Conservation (phyloP, 2,113 vertebrate species). For the Potamarius usumacintae region DNA sequence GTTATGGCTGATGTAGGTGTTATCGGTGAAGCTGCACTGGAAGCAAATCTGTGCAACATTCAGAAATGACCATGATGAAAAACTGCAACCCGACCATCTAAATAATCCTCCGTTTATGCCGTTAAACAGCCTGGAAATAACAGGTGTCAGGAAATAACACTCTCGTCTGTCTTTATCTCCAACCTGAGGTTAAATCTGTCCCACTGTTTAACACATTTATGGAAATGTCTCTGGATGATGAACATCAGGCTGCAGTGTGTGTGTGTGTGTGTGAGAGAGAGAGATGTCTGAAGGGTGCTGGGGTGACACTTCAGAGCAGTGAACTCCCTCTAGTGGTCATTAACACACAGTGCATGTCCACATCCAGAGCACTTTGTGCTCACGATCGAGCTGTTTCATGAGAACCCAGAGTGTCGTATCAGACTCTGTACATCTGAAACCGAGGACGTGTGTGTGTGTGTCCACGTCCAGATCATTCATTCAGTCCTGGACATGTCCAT, state of each 20-base stretch:
- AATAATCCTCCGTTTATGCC: not conserved
- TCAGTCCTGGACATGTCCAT: too few relatives aligned
- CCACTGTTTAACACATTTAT: not conserved
- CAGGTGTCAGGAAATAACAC: not conserved
- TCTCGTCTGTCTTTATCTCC: not conserved
- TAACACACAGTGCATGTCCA: not conserved
- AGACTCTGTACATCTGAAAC: too few relatives aligned
- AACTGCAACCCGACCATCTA: not conserved
- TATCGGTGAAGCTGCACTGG: not conserved
- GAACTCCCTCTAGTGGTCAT: slow-evolving; percentile 45
- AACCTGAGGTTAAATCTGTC: not conserved
- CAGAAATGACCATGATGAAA: not conserved
- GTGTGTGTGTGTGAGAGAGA: not conserved
- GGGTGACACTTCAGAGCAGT: slow-evolving; percentile 33
- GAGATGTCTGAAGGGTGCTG: not conserved
- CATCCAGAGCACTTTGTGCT: not conserved
- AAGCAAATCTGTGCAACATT: too few relatives aligned
- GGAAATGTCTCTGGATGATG: not conserved
- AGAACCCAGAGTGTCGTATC: too few relatives aligned
- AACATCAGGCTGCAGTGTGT: not conserved
- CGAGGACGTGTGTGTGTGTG: too few relatives aligned
- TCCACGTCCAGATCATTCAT: too few relatives aligned
- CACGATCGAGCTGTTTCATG: not conserved
- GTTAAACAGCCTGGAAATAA: not conserved
- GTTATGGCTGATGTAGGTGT: too few relatives aligned